Evolutionary conservation across 2,113 vertebrate species (phyloP), one percentile per base, ranked within the genome.

Genomic region (Lepus europaeus): DNA sequence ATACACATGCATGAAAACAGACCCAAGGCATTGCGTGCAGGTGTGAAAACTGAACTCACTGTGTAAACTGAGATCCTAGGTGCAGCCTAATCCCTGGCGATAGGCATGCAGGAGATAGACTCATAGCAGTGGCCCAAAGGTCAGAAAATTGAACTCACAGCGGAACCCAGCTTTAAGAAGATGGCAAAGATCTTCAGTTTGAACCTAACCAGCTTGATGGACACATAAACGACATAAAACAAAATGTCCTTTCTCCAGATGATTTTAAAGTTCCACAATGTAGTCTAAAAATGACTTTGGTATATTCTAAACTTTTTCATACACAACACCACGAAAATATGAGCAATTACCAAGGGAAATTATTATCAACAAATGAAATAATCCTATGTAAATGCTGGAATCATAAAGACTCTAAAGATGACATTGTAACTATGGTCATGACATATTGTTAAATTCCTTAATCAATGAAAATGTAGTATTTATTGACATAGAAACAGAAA

Each of bases 81-180:
- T 16, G 4, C 10, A 72, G 5, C 6, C 33, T 31, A 51, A 51
- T 11, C 23, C 23, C 27, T 33, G 45, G 39, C 45, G 13, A 70
- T 3, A 1, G 20, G 20, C 6, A 5, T 27, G 23, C 0, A 16
- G n/a, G 22, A 63, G 1, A 17, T 1, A 27, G 25, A 45, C 27
- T n/a, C 7, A 11, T 17, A n/a, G 4, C 1, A 33, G 12, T 20
- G 36, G 10, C 70, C 16, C 29, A 22, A 14, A 73, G 2, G 20
- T 49, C 17, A 45, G 16, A 33, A 22, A n/a, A 56, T 13, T 49
- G 16, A 89, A 20, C 22, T 19, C 23, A 27, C 1, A 0, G 1
- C 20, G 17, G 19, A 59, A 49, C 6, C 22, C 9, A 45, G 27
- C 13, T 83, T 6, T 3, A 0, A 87, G 11, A 78, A 77, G 23